Conservation (phyloP, 92 coral and sea anemone genomes). For the Parazoanthus atlanticus region DNA sequence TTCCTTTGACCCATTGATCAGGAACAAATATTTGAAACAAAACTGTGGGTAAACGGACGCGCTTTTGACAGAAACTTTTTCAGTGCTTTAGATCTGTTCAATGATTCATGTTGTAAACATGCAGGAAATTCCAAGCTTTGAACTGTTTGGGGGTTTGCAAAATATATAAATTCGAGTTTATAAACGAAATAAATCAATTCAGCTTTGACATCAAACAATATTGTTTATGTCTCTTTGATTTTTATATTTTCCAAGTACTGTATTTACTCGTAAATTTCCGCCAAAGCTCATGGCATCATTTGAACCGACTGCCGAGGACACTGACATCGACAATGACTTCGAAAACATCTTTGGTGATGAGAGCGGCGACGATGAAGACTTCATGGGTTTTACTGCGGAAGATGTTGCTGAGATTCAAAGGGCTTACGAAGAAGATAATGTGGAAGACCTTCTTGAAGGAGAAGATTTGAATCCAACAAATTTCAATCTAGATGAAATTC, state of each 20-base stretch:
- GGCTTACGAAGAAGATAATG: not conserved
- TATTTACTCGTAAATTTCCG: not conserved
- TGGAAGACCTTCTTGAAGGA: slow-evolving; percentile 25
- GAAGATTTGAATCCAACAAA: not conserved
- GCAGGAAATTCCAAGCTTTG: not conserved
- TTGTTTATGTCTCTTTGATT: not conserved
- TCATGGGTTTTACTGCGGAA: slow-evolving; percentile 2
- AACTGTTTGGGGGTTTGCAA: slow-evolving; percentile 1
- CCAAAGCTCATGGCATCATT: slow-evolving; percentile 4
- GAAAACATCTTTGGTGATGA: slow-evolving; percentile 24
- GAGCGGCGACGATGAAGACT: not conserved
- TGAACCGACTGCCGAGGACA: not conserved
- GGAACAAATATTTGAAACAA: too few relatives aligned
- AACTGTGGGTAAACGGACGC: not conserved
- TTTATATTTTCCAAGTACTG: slow-evolving; percentile 25
- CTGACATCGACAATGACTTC: slow-evolving; percentile 7
- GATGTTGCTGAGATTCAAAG: slow-evolving; percentile 9
- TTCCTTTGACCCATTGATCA: not conserved
- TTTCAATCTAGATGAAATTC: not conserved
- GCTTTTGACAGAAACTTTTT: slow-evolving; percentile 1
- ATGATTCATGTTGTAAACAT: not conserved
- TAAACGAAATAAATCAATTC: slow-evolving; percentile 5
- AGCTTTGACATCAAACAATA: not conserved
- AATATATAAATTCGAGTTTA: not conserved
- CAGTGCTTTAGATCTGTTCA: not conserved